These are phyloP conservation scores for Branchipolynoe longqiensis DNA, from an alignment of 2,888 invertebrate species.

Conservation along the genomic window DNA sequence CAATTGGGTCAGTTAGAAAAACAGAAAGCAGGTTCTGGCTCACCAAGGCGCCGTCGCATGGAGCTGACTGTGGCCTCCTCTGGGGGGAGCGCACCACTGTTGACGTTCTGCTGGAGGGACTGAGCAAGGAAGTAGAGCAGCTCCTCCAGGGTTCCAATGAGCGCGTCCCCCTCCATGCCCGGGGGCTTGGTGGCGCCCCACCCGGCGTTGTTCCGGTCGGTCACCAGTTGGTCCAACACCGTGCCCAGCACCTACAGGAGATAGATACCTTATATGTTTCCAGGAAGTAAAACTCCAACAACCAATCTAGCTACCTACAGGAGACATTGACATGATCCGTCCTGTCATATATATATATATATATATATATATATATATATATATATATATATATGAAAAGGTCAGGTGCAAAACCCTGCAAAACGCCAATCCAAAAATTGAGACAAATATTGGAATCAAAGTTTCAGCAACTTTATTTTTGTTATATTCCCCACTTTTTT, in stretches of 20 bases:
- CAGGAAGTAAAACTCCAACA: too few species aligned
- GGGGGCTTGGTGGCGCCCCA: constrained; percentile 79
- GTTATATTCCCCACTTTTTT: too few species aligned
- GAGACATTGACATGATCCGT: too few species aligned
- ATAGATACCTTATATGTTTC: too few species aligned
- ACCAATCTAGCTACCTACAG: too few species aligned
- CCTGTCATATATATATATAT: too few species aligned
- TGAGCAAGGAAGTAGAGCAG: constrained; percentile 52
- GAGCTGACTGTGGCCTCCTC: constrained; percentile 69
- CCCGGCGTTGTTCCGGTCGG: constrained; percentile 74
- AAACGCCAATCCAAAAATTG: too few species aligned
- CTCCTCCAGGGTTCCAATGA: constrained; percentile 74
- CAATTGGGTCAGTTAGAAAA: background rate
- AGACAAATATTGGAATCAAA: too few species aligned
- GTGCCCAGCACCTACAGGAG: constrained; percentile 53
- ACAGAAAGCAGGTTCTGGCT: background rate
- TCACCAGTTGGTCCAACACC: constrained; percentile 73
- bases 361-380: too few species aligned
- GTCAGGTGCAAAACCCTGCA: too few species aligned
- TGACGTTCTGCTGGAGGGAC: constrained; percentile 50
- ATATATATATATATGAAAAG: too few species aligned
- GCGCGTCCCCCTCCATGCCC: constrained; percentile 78
- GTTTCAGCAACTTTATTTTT: too few species aligned
- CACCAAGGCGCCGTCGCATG: constrained; percentile 71
- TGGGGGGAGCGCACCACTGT: constrained; percentile 63